Evolutionary conservation across 2,113 vertebrate genomes (phyloP).

Genomic region (Dolichotis patagonum): DNA sequence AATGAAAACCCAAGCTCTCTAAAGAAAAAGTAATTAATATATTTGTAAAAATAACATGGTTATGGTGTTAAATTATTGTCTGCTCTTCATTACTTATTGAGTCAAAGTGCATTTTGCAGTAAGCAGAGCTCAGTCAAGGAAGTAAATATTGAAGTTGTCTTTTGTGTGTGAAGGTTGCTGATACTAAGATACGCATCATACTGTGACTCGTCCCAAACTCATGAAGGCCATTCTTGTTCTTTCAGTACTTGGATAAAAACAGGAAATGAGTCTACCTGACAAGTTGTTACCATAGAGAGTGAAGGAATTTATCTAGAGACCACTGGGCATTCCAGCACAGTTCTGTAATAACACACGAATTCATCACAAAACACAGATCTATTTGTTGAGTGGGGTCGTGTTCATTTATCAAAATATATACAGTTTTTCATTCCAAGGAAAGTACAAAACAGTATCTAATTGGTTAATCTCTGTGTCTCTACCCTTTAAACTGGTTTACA

Average conservation of each 20-base stretch:
- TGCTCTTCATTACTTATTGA: conserved; percentile 11
- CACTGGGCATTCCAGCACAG: conserved; percentile 69
- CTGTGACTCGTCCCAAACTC: conserved; percentile 55
- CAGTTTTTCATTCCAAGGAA: conserved; percentile 34
- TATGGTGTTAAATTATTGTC: conserved; percentile 54
- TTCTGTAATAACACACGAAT: conserved; percentile 78
- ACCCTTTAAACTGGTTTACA: neutral
- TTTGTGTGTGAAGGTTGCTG: conserved; percentile 60
- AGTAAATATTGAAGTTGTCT: conserved; percentile 59
- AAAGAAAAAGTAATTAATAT: conserved; percentile 66
- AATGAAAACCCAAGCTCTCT: conserved; percentile 68
- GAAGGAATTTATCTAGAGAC: conserved; percentile 77
- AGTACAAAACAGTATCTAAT: neutral
- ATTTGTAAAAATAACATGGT: conserved; percentile 37
- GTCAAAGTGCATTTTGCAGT: conserved; percentile 42
- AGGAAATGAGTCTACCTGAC: conserved; percentile 83
- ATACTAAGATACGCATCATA: conserved; percentile 48
- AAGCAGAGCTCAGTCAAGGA: conserved; percentile 49
- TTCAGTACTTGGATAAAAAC: conserved; percentile 78
- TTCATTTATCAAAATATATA: conserved; percentile 66
- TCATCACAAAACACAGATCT: conserved; percentile 63
- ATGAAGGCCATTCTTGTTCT: conserved; percentile 59
- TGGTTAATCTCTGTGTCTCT: neutral
- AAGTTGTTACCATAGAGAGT: conserved; percentile 77
- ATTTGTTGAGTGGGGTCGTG: conserved; percentile 55